Evolutionary conservation across 2,113 vertebrate species (phyloP).

Genomic region (Emydocephalus ijimae): DNA sequence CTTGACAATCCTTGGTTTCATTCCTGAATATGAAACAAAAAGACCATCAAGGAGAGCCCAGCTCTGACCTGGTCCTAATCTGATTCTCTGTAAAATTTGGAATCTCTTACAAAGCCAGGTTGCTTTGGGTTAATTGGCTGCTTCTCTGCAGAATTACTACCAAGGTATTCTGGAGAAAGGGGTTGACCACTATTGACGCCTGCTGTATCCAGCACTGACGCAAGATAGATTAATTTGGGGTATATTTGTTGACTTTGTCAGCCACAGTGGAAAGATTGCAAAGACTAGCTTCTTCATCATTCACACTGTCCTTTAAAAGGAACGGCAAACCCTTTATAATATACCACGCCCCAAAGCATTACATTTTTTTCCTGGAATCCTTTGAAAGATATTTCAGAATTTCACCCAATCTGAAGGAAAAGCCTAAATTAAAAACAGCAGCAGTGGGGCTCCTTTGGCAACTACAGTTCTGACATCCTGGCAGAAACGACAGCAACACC

Average conservation of each 20-base stretch:
- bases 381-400: not conserved
- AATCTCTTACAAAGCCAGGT: not conserved
- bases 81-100: not conserved
- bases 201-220: not conserved
- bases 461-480: fast-evolving
- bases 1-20: not conserved
- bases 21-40: not conserved
- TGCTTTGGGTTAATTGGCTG: not conserved
- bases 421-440: not conserved
- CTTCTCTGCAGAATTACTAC: not conserved
- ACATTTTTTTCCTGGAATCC: slow-evolving; percentile 16
- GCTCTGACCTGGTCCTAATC: not conserved
- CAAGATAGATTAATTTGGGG: not conserved
- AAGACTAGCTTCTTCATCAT: not conserved
- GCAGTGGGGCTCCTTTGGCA: fast-evolving
- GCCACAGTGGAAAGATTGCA: not conserved
- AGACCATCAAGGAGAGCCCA: not conserved
- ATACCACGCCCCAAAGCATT: not conserved
- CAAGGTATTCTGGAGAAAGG: not conserved
- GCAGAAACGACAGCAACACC: not conserved
- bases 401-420: not conserved
- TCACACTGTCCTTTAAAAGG: not conserved
- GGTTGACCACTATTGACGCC: not conserved
- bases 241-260: not conserved
- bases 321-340: not conserved